Conservation (phyloP, 2,113 vertebrate genomes). For the Paracanthobrama guichenoti region DNA sequence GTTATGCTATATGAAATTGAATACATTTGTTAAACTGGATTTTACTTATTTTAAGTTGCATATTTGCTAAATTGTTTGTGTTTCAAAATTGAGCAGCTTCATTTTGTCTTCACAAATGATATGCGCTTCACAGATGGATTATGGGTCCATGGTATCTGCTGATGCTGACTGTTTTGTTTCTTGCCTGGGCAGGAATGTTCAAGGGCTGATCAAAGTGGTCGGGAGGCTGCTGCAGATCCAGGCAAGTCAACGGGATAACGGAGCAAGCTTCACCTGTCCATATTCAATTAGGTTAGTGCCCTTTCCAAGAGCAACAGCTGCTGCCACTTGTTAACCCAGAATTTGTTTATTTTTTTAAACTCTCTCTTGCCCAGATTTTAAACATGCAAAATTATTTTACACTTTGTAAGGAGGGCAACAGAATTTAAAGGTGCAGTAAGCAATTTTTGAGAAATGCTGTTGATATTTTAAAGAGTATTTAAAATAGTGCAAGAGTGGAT, state of each 20-base stretch:
- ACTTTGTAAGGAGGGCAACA: background rate
- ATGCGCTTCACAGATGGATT: background rate
- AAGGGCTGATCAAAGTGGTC: slow-evolving; percentile 87
- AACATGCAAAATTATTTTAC: background rate
- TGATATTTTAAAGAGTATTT: too few species aligned
- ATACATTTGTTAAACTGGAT: background rate
- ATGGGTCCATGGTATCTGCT: background rate
- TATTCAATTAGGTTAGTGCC: slow-evolving; percentile 85
- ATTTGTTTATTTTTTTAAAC: background rate
- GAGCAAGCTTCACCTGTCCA: slow-evolving; percentile 66
- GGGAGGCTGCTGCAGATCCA: slow-evolving; percentile 85
- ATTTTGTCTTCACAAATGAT: background rate
- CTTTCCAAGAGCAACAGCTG: background rate
- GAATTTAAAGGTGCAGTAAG: background rate
- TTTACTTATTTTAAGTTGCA: background rate
- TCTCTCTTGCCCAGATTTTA: background rate
- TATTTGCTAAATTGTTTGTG: background rate
- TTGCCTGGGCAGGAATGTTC: slow-evolving; percentile 78
- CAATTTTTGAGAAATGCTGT: too few species aligned
- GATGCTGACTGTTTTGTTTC: slow-evolving; percentile 25
- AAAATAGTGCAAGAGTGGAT: too few species aligned
- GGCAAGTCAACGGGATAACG: slow-evolving; percentile 68
- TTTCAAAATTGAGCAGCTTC: background rate
- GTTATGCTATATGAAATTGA: background rate
- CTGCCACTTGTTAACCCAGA: background rate